A percentile compares a stretch with the other conserved stretches of the same genome.
Conservation (phyloP, 2,888 invertebrate genomes). For the Selenia dentaria region DNA sequence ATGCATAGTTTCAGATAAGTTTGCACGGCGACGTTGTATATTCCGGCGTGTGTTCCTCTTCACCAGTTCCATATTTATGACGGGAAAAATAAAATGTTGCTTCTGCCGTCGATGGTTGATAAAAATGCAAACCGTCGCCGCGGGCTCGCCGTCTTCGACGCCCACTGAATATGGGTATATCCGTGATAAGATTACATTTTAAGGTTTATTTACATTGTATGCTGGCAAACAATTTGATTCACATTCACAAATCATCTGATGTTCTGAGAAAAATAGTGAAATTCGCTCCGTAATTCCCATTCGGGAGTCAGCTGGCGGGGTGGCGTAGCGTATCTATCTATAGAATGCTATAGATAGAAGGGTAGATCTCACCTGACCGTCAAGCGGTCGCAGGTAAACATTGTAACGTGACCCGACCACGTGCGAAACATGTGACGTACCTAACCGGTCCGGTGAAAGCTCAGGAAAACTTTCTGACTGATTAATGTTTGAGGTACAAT, state of each 20-base stretch:
- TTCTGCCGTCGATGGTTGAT: slow-evolving; percentile 75
- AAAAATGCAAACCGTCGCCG: slow-evolving; percentile 81
- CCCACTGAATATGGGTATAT: slow-evolving; percentile 67
- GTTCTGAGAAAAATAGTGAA: slow-evolving; percentile 34
- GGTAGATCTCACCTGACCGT: slow-evolving; percentile 74
- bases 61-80: slow-evolving; percentile 79
- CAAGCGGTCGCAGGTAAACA: slow-evolving; percentile 79
- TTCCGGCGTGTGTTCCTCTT: slow-evolving; percentile 55
- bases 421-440: slow-evolving; percentile 70
- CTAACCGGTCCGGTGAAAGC: slow-evolving; percentile 11
- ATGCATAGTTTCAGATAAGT: slow-evolving; percentile 81
- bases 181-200: slow-evolving; percentile 58
- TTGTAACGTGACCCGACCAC: slow-evolving; percentile 79
- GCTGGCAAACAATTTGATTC: slow-evolving; percentile 47
- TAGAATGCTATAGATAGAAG: slow-evolving; percentile 46
- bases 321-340: slow-evolving; percentile 31
- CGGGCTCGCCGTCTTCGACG: slow-evolving; percentile 59
- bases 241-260: slow-evolving; percentile 33
- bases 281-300: slow-evolving; percentile 35
- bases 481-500: slow-evolving; percentile 28
- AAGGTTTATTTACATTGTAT: slow-evolving; percentile 45
- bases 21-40: slow-evolving; percentile 73
- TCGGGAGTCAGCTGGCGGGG: slow-evolving; percentile 40
- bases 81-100: slow-evolving; percentile 80
- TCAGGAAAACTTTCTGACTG: slow-evolving; percentile 14